Conservation (phyloP, 2,888 invertebrate genomes). For the Ochropleura plecta region DNA sequence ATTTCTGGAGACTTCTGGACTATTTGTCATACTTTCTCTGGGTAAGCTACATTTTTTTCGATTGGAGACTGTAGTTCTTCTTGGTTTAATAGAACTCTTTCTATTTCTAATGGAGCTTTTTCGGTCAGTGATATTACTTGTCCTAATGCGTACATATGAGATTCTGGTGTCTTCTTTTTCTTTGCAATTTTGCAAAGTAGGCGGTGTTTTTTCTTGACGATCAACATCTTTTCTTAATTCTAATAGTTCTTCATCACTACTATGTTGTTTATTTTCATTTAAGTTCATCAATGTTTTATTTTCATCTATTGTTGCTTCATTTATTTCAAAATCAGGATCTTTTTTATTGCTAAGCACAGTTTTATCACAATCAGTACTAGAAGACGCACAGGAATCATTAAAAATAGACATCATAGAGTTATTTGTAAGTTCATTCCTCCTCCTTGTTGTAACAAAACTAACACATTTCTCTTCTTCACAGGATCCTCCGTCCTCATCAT, state of each 20-base stretch:
- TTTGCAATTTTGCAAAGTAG: background rate
- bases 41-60: slow-evolving; percentile 55
- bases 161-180: slow-evolving; percentile 41
- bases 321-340: slow-evolving; percentile 8
- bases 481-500: slow-evolving; percentile 57
- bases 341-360: slow-evolving; percentile 74
- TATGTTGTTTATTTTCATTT: slow-evolving; percentile 14
- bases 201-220: slow-evolving; percentile 16
- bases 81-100: slow-evolving; percentile 50
- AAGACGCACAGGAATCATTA: slow-evolving; percentile 74
- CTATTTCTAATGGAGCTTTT: slow-evolving; percentile 66
- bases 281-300: slow-evolving; percentile 37
- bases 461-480: slow-evolving; percentile 71
- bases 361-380: slow-evolving; percentile 76
- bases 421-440: slow-evolving; percentile 76
- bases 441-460: slow-evolving; percentile 86
- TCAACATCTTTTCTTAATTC: slow-evolving; percentile 33
- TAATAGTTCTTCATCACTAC: slow-evolving; percentile 30
- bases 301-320: slow-evolving; percentile 22
- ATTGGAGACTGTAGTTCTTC: slow-evolving; percentile 17
- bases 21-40: slow-evolving; percentile 56
- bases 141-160: slow-evolving; percentile 64
- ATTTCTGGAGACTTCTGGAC: slow-evolving; percentile 52
- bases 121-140: slow-evolving; percentile 57
- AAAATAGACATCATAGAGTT: slow-evolving; percentile 76